Evolutionary conservation across 2,797 vertebrate genomes (phyloP).

Genomic region (Brachyalestes nurse): DNA sequence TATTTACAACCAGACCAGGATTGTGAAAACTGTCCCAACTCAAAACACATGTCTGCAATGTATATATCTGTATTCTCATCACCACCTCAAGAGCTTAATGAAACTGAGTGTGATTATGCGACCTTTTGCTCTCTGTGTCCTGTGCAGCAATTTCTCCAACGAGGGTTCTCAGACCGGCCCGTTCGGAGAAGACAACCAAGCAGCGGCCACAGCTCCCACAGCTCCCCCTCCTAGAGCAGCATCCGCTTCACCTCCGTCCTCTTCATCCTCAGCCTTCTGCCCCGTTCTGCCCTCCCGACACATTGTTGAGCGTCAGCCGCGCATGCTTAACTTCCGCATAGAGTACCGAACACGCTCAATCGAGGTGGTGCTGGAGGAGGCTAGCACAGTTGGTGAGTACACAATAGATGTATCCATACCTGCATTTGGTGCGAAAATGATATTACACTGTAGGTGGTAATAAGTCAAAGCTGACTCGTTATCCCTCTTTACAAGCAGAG

Average conservation of each 20-base stretch:
- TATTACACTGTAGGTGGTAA: no score
- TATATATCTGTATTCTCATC: not conserved
- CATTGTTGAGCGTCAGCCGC: conserved; percentile 92
- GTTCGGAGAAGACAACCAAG: conserved; percentile 83
- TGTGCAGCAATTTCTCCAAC: conserved; percentile 85
- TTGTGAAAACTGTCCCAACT: not conserved
- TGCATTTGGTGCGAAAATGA: not conserved
- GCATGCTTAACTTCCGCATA: conserved; percentile 96
- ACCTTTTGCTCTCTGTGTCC: conserved; percentile 49
- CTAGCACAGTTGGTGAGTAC: conserved; percentile 93
- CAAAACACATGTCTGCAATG: not conserved
- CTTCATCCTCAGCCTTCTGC: conserved; percentile 87
- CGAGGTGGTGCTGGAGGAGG: conserved; percentile 95
- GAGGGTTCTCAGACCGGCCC: conserved; percentile 86
- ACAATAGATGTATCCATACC: not conserved
- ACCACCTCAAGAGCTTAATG: not conserved
- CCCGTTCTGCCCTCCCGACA: conserved; percentile 88
- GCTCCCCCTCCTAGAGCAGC: conserved; percentile 69
- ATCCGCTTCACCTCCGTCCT: conserved; percentile 82
- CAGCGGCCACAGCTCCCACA: conserved; percentile 72
- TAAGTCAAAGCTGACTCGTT: no score
- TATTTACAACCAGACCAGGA: not conserved
- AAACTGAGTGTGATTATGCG: not conserved
- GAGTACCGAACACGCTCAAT: conserved; percentile 94
- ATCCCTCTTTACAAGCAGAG: no score